Conservation (phyloP, 1,140 invertebrate genomes). For the Listronotus bonariensis region DNA sequence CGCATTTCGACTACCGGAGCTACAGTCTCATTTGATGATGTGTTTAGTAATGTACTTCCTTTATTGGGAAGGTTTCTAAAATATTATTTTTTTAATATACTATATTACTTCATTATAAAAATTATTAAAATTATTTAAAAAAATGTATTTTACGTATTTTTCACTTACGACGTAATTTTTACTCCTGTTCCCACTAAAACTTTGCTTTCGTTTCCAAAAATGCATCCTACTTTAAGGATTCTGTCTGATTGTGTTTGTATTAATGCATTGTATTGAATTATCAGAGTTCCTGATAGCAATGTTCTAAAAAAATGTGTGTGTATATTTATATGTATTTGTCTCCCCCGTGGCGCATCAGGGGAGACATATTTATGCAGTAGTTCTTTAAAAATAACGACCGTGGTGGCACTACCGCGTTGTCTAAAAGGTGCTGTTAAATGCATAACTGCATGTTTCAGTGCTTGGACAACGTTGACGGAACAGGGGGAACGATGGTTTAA, state of each 20-base stretch:
- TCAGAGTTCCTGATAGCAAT: conserved; percentile 64
- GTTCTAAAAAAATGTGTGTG: too few relatives aligned
- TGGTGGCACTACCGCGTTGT: too few relatives aligned
- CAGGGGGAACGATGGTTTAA: too few relatives aligned
- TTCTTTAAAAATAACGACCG: too few relatives aligned
- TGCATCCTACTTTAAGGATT: conserved; percentile 67
- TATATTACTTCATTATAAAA: too few relatives aligned
- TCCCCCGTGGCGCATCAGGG: too few relatives aligned
- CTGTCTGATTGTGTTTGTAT: conserved; percentile 70
- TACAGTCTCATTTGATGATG: conserved; percentile 28
- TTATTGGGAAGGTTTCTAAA: conserved; percentile 34
- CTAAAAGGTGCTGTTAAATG: too few relatives aligned
- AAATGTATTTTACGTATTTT: neutral
- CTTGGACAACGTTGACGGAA: too few relatives aligned
- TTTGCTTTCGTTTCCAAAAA: conserved; percentile 54
- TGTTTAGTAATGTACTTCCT: conserved; percentile 46
- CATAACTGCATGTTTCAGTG: too few relatives aligned
- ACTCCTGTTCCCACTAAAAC: conserved; percentile 52
- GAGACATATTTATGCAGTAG: too few relatives aligned
- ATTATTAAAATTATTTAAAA: too few relatives aligned
- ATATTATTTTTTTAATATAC: neutral
- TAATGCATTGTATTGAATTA: conserved; percentile 69
- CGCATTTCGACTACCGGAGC: conserved; percentile 51
- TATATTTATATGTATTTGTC: too few relatives aligned
- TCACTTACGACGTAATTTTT: conserved; percentile 48